Evolutionary conservation across 2,113 vertebrate genomes (phyloP).

Genomic region (Rhizomys pruinosus): DNA sequence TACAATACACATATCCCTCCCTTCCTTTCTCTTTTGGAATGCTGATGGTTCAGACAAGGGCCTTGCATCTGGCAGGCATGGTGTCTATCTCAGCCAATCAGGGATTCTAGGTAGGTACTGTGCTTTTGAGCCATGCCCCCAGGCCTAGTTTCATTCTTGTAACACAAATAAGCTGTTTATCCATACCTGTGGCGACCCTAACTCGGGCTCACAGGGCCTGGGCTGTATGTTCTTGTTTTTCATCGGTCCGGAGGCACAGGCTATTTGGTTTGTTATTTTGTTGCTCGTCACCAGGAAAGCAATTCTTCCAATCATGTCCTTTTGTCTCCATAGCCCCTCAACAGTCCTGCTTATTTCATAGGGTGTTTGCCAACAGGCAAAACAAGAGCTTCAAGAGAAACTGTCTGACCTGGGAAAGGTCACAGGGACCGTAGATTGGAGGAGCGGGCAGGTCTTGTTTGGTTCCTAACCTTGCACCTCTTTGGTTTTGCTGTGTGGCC

Average conservation of each 20-base stretch:
- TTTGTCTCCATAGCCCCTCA: not conserved
- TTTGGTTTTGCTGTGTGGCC: not conserved
- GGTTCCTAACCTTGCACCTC: not conserved
- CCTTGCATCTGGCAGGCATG: not conserved
- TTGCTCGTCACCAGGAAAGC: not conserved
- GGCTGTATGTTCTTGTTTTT: not conserved
- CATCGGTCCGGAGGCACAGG: not conserved
- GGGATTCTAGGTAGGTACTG: not conserved
- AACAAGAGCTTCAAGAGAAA: too few species aligned
- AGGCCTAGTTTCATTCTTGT: not conserved
- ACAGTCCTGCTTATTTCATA: not conserved
- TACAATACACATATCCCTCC: too few species aligned
- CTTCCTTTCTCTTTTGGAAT: not conserved
- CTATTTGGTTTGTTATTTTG: conserved; percentile 2
- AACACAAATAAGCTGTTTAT: not conserved
- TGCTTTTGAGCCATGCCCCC: not conserved
- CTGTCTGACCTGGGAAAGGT: not conserved
- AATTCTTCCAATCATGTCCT: not conserved
- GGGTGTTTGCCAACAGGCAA: not conserved
- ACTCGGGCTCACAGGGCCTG: not conserved
- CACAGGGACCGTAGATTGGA: not conserved
- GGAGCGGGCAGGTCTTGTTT: not conserved
- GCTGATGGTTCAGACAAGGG: not conserved
- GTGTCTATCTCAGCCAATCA: not conserved
- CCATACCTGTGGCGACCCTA: not conserved